phyloP scores from a whole-genome alignment of 2,888 invertebrate species.

The Unio delphinus region DNA sequence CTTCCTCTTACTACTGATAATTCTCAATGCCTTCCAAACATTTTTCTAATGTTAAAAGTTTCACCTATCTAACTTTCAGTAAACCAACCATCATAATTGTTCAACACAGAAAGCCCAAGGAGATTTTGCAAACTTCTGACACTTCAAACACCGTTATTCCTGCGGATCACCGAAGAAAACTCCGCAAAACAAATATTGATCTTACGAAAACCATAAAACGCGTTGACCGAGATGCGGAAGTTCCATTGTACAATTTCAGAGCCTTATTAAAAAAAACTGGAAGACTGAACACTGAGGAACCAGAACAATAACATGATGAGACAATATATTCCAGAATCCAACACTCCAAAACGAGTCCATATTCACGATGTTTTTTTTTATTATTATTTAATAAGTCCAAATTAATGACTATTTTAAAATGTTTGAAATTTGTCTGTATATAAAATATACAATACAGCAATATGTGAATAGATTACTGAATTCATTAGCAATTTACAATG shows the following conservation, averaged over 20 bases:
- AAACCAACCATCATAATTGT: slow-evolving; percentile 27
- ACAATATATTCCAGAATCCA: too few species aligned
- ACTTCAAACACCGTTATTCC: slow-evolving; percentile 10
- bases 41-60: too few species aligned
- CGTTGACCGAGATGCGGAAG: slow-evolving; percentile 12
- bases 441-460: too few species aligned
- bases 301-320: neutral
- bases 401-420: too few species aligned
- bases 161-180: slow-evolving; percentile 37
- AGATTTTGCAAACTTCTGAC: slow-evolving; percentile 7
- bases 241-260: slow-evolving; percentile 30
- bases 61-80: slow-evolving; percentile 11
- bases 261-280: slow-evolving; percentile 30
- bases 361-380: too few species aligned
- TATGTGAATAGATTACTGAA: too few species aligned
- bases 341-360: too few species aligned
- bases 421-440: too few species aligned
- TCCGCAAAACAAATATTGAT: slow-evolving; percentile 52
- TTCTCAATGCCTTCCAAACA: too few species aligned
- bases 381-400: too few species aligned
- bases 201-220: slow-evolving; percentile 25
- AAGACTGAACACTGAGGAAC: slow-evolving; percentile 22
- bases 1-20: too few species aligned
- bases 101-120: slow-evolving; percentile 12
- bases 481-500: too few species aligned